phyloP scores from a whole-genome alignment of 2,113 vertebrate species.

The Todiramphus chloris region DNA sequence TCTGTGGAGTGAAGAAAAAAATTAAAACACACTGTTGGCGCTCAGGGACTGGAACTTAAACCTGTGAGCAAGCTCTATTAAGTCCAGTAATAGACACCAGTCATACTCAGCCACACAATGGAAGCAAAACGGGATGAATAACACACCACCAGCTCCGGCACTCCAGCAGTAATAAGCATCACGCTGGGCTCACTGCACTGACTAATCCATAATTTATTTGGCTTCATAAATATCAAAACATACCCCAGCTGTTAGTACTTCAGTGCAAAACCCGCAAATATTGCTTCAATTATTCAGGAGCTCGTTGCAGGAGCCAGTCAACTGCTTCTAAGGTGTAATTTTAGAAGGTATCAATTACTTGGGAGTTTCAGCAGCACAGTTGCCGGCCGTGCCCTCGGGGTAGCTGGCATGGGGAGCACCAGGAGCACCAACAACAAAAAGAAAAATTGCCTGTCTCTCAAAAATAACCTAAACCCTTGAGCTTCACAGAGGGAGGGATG shows the following conservation, averaged over 20 bases:
- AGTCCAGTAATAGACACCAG: slow-evolving; percentile 40
- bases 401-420: not conserved
- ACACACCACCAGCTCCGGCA: not conserved
- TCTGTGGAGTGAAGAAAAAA: slow-evolving; percentile 7
- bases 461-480: not conserved
- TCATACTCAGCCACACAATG: slow-evolving; percentile 11
- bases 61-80: slow-evolving; percentile 52
- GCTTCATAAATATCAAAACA: slow-evolving; percentile 68
- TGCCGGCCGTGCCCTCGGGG: not conserved
- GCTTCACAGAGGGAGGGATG: not conserved
- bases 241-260: slow-evolving; percentile 59
- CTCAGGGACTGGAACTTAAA: slow-evolving; percentile 21
- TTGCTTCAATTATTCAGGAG: slow-evolving; percentile 65
- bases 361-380: not conserved
- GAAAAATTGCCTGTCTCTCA: not conserved
- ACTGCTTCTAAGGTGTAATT: slow-evolving; percentile 17
- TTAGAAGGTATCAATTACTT: slow-evolving; percentile 8
- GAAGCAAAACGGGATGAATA: slow-evolving; percentile 16
- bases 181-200: slow-evolving; percentile 20
- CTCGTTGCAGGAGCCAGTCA: not conserved
- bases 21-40: slow-evolving; percentile 16
- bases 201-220: slow-evolving; percentile 63
- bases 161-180: slow-evolving; percentile 60
- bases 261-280: slow-evolving; percentile 48
- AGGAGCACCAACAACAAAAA: not conserved